Percentiles rank a stretch among this genome's conserved stretches.
phyloP scores from a whole-genome alignment of 2,797 vertebrate species.

The Carduelis carduelis region DNA sequence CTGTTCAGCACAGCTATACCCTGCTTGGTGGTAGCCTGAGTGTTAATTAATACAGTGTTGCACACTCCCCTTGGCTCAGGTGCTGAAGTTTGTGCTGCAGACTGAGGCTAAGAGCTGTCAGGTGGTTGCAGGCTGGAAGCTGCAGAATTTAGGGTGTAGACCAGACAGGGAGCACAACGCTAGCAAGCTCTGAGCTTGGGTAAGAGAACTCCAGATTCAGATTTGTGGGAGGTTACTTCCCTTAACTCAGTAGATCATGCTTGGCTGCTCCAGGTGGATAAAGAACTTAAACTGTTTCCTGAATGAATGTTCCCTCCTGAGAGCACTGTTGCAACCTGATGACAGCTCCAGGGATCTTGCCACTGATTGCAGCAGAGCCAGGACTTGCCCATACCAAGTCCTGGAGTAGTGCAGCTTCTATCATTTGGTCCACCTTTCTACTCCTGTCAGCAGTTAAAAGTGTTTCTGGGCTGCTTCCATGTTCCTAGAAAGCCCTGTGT shows the following conservation, averaged over 20 bases:
- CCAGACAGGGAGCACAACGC: neutral
- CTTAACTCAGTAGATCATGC: neutral
- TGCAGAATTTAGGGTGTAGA: neutral
- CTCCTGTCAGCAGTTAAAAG: neutral
- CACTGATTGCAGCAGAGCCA: neutral
- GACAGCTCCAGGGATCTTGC: neutral
- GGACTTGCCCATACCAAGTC: neutral
- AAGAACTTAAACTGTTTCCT: neutral
- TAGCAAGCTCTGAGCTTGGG: neutral
- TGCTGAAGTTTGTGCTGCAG: neutral
- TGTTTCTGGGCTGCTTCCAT: neutral
- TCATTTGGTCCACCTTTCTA: neutral
- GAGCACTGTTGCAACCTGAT: neutral
- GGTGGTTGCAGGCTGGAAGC: neutral
- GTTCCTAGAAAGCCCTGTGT: neutral
- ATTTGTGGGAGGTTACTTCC: neutral
- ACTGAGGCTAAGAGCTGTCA: neutral
- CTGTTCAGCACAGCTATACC: neutral
- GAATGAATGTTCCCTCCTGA: neutral
- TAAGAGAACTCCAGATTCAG: neutral
- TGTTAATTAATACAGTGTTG: neutral
- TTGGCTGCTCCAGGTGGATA: neutral
- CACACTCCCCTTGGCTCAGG: neutral
- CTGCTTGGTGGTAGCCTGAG: neutral
- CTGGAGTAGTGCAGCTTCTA: neutral